Evolutionary conservation across 2,797 vertebrate genomes (phyloP), one percentile per base, ranked within the genome.

Genomic region (Danio aesculapii): DNA sequence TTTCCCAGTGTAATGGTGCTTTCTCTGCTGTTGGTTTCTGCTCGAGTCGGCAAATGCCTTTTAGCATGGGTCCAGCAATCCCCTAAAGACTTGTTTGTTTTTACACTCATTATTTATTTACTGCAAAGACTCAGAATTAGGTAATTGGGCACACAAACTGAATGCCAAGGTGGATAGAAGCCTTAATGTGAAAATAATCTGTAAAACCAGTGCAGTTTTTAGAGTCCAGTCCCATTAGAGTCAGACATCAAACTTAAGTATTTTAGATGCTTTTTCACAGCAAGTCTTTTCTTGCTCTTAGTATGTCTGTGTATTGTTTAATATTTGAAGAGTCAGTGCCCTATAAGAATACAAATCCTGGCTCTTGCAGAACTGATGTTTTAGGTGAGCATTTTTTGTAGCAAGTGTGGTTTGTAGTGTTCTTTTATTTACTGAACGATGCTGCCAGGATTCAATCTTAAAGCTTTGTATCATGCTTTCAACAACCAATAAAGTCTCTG

Each of bases 61-160:
- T 46, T 44, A 82, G 64, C 49, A 66, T n/a, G 77, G 46, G 53
- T 81, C 73, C 21, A 21, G 39, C 30, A 68, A 62, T 68, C 50
- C 57, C 57, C 64, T 75, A 59, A 85, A 77, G 63, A 77, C 53
- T 17, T 57, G 55, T 83, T 83, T 83, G 43, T 83, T 59, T 81
- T 46, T 58, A 57, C 55, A 11, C 39, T 68, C 58, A 71, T 84
- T 78, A 39, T 78, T 77, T 83, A 83, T 83, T 84, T 81, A 81
- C 49, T 19, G 52, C 16, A 13, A 83, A 57, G 76, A 47, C 17
- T 77, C 53, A 16, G 58, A 86, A 78, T 83, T 70, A 39, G 74
- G 67, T 80, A 66, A 81, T 63, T 84, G 77, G 53, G 53, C 57
- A 67, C 49, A 46, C 49, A 75, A 53, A 57, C 43, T 59, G 77